phyloP scores from a whole-genome alignment of 2,888 invertebrate genomes.

The Pollenia griseotomentosa region DNA sequence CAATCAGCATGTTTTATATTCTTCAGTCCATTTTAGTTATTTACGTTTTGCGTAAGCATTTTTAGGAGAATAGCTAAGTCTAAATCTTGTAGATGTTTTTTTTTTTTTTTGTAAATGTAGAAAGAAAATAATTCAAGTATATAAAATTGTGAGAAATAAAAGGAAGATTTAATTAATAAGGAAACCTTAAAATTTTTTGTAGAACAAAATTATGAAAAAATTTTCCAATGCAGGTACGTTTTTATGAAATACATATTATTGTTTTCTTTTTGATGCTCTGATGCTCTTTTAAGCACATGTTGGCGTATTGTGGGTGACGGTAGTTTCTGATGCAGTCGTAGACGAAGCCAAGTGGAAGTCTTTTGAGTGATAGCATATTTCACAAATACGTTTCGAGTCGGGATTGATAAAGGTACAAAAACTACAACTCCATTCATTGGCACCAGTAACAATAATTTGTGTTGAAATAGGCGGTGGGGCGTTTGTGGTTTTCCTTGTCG shows the following conservation, averaged over 20 bases:
- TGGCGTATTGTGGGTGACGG: conserved; percentile 49
- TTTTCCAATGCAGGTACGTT: conserved; percentile 66
- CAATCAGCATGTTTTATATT: conserved; percentile 51
- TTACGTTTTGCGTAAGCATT: conserved; percentile 4
- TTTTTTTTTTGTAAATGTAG: neutral
- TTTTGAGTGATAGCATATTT: conserved; percentile 88
- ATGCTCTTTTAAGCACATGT: conserved; percentile 62
- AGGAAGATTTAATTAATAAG: conserved; percentile 29
- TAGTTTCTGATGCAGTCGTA: conserved; percentile 19
- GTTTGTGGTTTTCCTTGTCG: conserved; percentile 30
- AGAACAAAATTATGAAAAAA: conserved; percentile 57
- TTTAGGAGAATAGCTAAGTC: conserved; percentile 47
- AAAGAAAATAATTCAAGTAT: conserved; percentile 14
- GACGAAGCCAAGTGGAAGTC: conserved; percentile 83
- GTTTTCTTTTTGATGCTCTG: neutral
- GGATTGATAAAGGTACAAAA: conserved; percentile 89
- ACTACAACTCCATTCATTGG: conserved; percentile 87
- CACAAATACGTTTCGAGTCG: conserved; percentile 86
- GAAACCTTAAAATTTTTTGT: conserved; percentile 39
- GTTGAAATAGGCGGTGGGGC: conserved; percentile 75
- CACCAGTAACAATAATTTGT: conserved; percentile 78
- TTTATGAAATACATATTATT: conserved; percentile 51
- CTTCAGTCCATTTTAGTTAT: conserved; percentile 66
- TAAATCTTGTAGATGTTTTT: conserved; percentile 47
- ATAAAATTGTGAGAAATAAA: conserved; percentile 14